Conservation (phyloP, 2,797 vertebrate genomes). For the Oreochromis mossambicus region DNA sequence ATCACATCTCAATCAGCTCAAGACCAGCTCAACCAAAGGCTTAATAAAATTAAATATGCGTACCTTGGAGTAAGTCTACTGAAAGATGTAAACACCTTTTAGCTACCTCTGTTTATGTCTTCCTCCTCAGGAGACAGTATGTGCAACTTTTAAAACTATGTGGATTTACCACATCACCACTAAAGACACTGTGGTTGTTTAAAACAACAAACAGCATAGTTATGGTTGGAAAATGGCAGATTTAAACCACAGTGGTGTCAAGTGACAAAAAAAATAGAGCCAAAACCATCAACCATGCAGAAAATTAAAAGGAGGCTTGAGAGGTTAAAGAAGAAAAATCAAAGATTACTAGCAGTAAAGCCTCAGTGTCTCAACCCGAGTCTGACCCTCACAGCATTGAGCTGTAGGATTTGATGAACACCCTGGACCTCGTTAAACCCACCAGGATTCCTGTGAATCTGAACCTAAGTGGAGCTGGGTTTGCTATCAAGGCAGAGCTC, state of each 20-base stretch:
- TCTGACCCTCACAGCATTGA: conserved; percentile 22
- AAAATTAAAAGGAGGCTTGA: neutral
- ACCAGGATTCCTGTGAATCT: conserved; percentile 48
- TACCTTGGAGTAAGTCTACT: neutral
- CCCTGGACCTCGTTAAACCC: conserved; percentile 46
- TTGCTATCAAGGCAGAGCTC: conserved; percentile 61
- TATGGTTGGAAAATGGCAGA: conserved; percentile 9
- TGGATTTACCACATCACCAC: neutral
- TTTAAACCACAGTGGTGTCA: neutral
- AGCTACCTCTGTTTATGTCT: neutral
- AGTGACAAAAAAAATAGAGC: neutral
- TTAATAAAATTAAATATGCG: neutral
- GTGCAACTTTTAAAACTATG: neutral
- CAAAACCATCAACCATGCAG: neutral
- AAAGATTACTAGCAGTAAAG: neutral
- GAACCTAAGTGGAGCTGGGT: conserved; percentile 54
- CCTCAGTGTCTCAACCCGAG: neutral
- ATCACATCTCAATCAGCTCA: neutral
- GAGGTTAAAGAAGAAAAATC: neutral
- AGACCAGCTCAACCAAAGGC: neutral
- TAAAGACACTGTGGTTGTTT: neutral
- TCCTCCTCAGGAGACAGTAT: neutral
- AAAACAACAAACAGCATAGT: neutral
- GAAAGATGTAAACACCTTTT: neutral
- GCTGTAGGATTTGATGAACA: conserved; percentile 13